phyloP scores from a whole-genome alignment of 2,797 vertebrate genomes.

The Pantherophis alleghaniensis region DNA sequence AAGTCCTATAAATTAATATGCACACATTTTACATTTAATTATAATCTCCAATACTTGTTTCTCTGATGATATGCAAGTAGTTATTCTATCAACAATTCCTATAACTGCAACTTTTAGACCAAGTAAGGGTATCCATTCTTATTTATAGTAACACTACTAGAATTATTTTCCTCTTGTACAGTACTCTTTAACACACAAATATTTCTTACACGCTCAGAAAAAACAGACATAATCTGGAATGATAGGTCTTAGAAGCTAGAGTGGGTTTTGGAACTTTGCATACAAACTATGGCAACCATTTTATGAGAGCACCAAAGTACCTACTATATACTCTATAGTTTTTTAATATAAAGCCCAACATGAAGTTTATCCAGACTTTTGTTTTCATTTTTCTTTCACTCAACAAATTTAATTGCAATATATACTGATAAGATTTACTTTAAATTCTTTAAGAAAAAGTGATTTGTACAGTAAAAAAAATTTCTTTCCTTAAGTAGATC shows the following conservation, averaged over 20 bases:
- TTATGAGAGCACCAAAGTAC: neutral
- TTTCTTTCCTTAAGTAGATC: conserved; percentile 51
- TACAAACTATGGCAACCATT: neutral
- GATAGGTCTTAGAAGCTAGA: neutral
- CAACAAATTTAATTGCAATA: neutral
- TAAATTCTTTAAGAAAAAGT: neutral
- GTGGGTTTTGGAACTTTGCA: neutral
- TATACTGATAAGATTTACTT: neutral
- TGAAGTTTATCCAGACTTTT: neutral
- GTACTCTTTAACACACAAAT: neutral
- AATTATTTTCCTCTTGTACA: neutral
- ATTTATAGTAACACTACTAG: neutral
- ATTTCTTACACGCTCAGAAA: neutral
- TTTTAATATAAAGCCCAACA: neutral
- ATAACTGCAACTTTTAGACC: neutral
- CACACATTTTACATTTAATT: neutral
- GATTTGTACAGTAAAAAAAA: conserved; percentile 18
- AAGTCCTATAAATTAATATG: neutral
- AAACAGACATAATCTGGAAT: neutral
- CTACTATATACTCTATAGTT: neutral
- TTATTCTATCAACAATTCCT: neutral
- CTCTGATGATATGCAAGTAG: neutral
- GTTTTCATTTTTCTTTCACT: neutral
- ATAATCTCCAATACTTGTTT: neutral
- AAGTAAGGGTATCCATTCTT: neutral